Percentiles rank a stretch among this genome's conserved stretches.
phyloP scores from a whole-genome alignment of 1,140 invertebrate species.

The Mercenaria mercenaria region DNA sequence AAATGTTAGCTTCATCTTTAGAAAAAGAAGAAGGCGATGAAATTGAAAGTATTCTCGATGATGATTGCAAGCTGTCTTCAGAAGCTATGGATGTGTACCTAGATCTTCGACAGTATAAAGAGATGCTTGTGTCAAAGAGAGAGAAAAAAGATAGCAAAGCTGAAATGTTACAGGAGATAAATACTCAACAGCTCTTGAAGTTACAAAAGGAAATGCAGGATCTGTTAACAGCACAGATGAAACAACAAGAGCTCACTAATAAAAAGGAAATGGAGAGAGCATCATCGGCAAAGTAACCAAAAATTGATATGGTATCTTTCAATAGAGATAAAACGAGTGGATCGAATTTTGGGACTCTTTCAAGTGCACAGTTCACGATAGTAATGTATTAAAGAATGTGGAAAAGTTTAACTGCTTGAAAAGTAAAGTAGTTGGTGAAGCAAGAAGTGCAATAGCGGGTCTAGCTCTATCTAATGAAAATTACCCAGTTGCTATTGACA shows the following conservation, averaged over 20 bases:
- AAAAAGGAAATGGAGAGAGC: not conserved
- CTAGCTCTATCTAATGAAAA: conserved; percentile 3
- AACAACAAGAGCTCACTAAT: not conserved
- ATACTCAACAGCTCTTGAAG: not conserved
- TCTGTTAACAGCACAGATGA: not conserved
- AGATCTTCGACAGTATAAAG: not conserved
- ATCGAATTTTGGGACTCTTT: conserved; percentile 9
- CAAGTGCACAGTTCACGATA: not conserved
- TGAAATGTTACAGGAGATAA: not conserved
- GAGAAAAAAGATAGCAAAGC: not conserved
- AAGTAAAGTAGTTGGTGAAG: conserved; percentile 9
- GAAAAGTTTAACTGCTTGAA: conserved; percentile 1
- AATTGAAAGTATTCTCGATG: not conserved
- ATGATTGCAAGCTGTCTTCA: not conserved
- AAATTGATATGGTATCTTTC: not conserved
- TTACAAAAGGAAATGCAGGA: not conserved
- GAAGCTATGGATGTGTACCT: not conserved
- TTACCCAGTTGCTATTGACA: not conserved
- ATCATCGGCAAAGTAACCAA: not conserved
- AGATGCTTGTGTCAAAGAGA: not conserved
- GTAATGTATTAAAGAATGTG: not conserved
- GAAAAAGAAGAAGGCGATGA: not conserved
- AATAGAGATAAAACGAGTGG: not conserved
- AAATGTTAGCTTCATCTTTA: not conserved
- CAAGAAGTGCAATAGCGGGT: not conserved